Conservation (phyloP, 2,888 invertebrate genomes). For the Eutolmus rufibarbis region DNA sequence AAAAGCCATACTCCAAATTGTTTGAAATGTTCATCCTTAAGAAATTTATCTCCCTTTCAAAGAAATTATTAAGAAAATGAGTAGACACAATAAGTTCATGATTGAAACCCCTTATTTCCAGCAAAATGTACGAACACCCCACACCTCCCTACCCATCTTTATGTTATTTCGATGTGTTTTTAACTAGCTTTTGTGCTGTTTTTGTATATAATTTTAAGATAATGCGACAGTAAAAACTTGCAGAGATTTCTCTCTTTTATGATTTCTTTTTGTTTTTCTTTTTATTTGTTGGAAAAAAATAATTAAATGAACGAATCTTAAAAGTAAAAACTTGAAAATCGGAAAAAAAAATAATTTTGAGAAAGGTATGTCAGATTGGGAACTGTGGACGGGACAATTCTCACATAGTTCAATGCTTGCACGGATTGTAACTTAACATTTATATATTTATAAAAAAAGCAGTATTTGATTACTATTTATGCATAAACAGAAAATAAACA, state of each 20-base stretch:
- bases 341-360: constrained; percentile 50
- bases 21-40: neutral
- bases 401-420: constrained; percentile 68
- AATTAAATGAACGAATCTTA: constrained; percentile 14
- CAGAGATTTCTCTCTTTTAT: neutral
- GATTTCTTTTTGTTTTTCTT: constrained; percentile 4
- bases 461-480: neutral
- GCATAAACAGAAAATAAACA: neutral
- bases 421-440: constrained; percentile 8
- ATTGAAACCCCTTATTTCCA: neutral
- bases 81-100: neutral
- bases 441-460: neutral
- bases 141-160: neutral
- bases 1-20: neutral
- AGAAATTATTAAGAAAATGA: neutral
- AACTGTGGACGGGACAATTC: constrained; percentile 79
- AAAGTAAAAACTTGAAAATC: constrained; percentile 27
- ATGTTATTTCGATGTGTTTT: constrained; percentile 18
- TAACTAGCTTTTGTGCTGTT: constrained; percentile 23
- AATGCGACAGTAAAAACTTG: constrained; percentile 22
- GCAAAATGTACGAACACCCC: neutral
- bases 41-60: neutral
- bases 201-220: constrained; percentile 44
- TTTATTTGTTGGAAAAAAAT: constrained; percentile 17
- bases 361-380: constrained; percentile 72